Evolutionary conservation across 2,113 vertebrate species (phyloP), one percentile per base, ranked within the genome.

Genomic region (Cololabis saira): DNA sequence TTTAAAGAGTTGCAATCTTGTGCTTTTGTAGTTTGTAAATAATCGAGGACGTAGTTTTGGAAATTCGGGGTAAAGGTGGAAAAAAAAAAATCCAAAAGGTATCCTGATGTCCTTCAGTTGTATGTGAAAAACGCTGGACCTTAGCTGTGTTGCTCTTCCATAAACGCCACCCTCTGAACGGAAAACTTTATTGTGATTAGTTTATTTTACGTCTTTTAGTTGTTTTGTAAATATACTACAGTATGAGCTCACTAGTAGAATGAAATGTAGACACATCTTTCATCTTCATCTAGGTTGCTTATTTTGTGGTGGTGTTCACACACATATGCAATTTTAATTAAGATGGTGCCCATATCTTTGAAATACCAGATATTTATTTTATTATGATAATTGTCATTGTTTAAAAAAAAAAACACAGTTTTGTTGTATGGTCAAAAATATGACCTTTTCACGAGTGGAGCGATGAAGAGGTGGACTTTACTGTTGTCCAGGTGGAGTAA

Each of bases 311-410:
- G 71, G 14, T 78, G 59, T 84, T 80, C 71, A 75, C 76, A 77
- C 41, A 53, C 68, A 78, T 89, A 82, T 84, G 84, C 90, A 87
- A 90, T 93, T 95, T 92, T 93, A 37, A 37, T 37, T 93, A 88
- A 92, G 92, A 92, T 92, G 88, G 86, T 93, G 92, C 94, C 93
- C 94, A 93, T 94, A 92, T 87, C 83, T 91, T 93, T 91, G 85
- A 89, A 90, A 83, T 82, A 91, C 86, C 81, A 91, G 80, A 90
- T 88, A 91, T 96, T 97, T 97, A 95, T 96, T 96, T 95, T 95
- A 93, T 93, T 95, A 94, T 92, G 90, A 93, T 90, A 91, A 92
- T 91, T 92, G 93, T 96, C 92, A 90, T 92, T 94, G 93, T 95
- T 78, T 88, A 90, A 89, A 88, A 86, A 89, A 88, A 86, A 83